Conservation (phyloP, 2,797 vertebrate species). For the Australoheros facetus region DNA sequence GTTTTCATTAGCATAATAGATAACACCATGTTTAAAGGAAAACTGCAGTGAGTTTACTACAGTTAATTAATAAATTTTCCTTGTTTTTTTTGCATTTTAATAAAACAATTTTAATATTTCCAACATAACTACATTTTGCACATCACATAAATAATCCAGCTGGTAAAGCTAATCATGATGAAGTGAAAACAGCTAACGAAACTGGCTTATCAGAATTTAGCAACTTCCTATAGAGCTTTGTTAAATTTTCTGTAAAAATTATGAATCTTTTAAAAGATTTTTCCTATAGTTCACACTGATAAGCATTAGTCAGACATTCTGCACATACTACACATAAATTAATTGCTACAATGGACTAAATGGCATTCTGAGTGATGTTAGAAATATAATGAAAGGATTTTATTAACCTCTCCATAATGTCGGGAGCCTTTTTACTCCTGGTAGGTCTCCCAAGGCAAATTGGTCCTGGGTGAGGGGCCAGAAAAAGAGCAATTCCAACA, state of each 20-base stretch:
- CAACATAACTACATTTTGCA: background rate
- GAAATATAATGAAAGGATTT: background rate
- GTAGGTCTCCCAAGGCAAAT: too few species aligned
- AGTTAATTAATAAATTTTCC: background rate
- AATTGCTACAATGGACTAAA: background rate
- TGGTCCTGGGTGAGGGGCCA: too few species aligned
- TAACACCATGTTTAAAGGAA: background rate
- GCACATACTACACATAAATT: background rate
- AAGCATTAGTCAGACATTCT: background rate
- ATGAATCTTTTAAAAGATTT: background rate
- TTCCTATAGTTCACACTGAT: background rate
- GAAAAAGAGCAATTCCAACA: too few species aligned
- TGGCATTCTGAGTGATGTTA: background rate
- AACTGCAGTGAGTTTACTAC: background rate
- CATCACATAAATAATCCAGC: background rate
- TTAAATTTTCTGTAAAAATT: background rate
- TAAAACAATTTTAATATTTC: background rate
- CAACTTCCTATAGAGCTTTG: background rate
- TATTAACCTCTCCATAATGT: background rate
- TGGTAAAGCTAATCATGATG: background rate
- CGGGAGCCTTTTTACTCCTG: too few species aligned
- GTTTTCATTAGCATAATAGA: background rate
- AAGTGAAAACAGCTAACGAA: background rate
- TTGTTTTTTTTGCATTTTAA: background rate
- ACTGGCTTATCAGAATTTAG: background rate